Base-by-base conservation (phyloP, 2,113 vertebrate genomes). In the Hydropotes inermis region DNA sequence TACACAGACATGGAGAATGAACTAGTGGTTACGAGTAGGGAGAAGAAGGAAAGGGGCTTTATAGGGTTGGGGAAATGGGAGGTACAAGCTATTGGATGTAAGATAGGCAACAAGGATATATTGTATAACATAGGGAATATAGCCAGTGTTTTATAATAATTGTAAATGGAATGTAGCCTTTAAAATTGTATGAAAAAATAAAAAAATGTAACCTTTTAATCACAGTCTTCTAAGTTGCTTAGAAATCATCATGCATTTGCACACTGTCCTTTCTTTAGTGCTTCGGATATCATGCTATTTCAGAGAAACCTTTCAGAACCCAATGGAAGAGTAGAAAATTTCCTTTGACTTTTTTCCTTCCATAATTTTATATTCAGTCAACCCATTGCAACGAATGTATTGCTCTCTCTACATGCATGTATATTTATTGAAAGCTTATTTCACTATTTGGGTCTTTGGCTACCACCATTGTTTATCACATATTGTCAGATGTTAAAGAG, bases 401-500 rank as follows among this genome's bases (percentile, higher is more conserved):
- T 84, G 58, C 25, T 52, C 2, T 93, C 28, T 87, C 47, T 76
- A 91, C 1, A 60, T 76, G 78, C 19, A 79, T 19, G 45, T 15
- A 61, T n/a, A 74, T 15, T 82, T 88, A 74, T 70, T 45, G 57
- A 81, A 93, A 93, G 16, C 81, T 96, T 39, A 88, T 92, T 97
- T 95, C 14, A n/a, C n/a, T 94, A 10, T 87, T 28, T 82, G 15
- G 16, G 52, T 87, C 67, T 85, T 93, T 96, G 67, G 43, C 54
- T 82, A 8, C 5, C 36, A 67, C 81, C 91, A 47, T 25, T 74
- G 52, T 94, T 97, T 92, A 94, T 85, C 52, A 52, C 50, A n/a
- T 95, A 52, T 90, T 60, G 50, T 81, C 74, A 92, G 47, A 96
- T 87, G 30, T 95, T 97, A 55, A 96, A 96, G 85, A 89, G 52